Conservation (phyloP, 1,140 invertebrate species). For the Bradynema listronoti region DNA sequence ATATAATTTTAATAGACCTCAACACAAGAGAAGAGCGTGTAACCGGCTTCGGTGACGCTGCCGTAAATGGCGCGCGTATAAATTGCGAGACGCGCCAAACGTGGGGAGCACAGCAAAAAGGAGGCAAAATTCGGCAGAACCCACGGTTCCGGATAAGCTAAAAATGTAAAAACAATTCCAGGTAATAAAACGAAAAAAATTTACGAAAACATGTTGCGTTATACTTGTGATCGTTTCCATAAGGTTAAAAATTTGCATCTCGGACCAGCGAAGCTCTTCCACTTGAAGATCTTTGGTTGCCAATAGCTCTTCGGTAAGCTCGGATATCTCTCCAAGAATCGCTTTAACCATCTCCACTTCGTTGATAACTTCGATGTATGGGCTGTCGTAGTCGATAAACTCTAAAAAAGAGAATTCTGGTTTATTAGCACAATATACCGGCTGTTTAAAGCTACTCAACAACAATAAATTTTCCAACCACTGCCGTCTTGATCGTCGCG, state of each 20-base stretch:
- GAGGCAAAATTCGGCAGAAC: slow-evolving; percentile 28
- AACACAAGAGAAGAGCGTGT: slow-evolving; percentile 24
- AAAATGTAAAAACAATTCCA: slow-evolving; percentile 5
- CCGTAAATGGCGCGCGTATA: slow-evolving; percentile 12
- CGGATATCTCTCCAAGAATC: slow-evolving; percentile 19
- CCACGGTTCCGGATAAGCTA: slow-evolving; percentile 27
- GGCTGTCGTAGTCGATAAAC: slow-evolving; percentile 17
- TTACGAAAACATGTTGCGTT: no score
- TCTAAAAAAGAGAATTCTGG: slow-evolving; percentile 16
- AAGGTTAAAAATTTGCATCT: slow-evolving; percentile 22
- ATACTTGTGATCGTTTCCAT: slow-evolving; percentile 22
- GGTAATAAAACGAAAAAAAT: slow-evolving; percentile 9
- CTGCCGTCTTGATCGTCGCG: not conserved
- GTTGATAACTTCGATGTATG: slow-evolving; percentile 6
- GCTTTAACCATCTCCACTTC: slow-evolving; percentile 9
- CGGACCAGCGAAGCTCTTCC: slow-evolving; percentile 19
- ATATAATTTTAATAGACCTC: no score
- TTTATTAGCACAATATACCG: not conserved
- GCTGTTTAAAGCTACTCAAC: not conserved
- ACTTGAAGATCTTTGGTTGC: not conserved
- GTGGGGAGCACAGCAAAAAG: slow-evolving; percentile 14
- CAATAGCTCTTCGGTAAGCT: slow-evolving; percentile 13
- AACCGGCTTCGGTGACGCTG: slow-evolving; percentile 11
- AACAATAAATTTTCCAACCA: not conserved
- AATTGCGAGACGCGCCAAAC: slow-evolving; percentile 19